Evolutionary conservation across 1,140 invertebrate species (phyloP), one percentile per base, ranked within the genome.

Genomic region (Caligus rogercresseyi): DNA sequence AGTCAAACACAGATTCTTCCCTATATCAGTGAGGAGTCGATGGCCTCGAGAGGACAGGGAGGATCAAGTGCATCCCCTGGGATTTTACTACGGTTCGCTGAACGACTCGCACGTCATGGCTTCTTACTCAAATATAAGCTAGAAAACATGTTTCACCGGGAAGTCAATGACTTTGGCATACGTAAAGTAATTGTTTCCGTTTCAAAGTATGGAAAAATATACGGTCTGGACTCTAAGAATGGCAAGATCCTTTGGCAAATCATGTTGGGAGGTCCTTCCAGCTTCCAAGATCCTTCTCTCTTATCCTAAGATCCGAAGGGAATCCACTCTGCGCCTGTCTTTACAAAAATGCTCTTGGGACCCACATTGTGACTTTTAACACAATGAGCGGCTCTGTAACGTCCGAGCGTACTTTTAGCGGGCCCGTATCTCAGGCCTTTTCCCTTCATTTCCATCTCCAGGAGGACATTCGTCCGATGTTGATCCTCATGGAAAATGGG

Each of bases 131-230:
- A 43, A 43, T n/a, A 43, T n/a, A 43, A n/a, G n/a, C 31, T 43
- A 43, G 31, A 43, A n/a, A 43, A 43, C 31, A 43, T 43, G 7
- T 43, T 43, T 43, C 31, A 43, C n/a, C 7, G 31, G n/a, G 31
- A 43, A 43, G 31, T 43, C 31, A 43, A 63, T 53, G 52, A 53
- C 18, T 63, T 63, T 19, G 61, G 61, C 15, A 25, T 63, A 3
- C 51, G 52, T n/a, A 63, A 63, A 25, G 52, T 63, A 3, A 63
- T 63, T 59, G 23, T 63, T 14, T 51, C 53, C 14, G 20, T 63
- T 15, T 25, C 52, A 16, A 25, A 63, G 1, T 18, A 21, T 25
- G 52, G 52, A n/a, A 55, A 55, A 24, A 16, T 63, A 24, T 63
- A 56, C 25, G 60, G 60, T 1, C 31, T 62, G 3, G 60, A 62